A percentile compares a stretch with the other conserved stretches of the same genome.
phyloP scores from a whole-genome alignment of 2,888 invertebrate species.

The Archips xylosteana region DNA sequence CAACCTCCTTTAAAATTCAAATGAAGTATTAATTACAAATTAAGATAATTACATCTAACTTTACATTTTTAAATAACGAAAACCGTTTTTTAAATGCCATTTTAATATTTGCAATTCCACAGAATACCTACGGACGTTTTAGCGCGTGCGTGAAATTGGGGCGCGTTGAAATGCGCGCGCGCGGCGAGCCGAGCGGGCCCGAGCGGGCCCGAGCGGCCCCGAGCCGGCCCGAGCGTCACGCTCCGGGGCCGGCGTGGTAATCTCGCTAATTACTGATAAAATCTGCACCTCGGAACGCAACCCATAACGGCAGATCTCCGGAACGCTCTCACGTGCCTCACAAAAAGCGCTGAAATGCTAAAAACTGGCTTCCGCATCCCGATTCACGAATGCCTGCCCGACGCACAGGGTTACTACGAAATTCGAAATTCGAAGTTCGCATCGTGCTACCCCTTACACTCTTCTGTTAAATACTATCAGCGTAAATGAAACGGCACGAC shows the following conservation, averaged over 20 bases:
- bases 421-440: background rate
- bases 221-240: conserved; percentile 56
- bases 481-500: background rate
- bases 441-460: too few species aligned
- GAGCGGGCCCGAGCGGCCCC: conserved; percentile 15
- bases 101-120: conserved; percentile 47
- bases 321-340: conserved; percentile 64
- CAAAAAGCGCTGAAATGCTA: conserved; percentile 58
- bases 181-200: conserved; percentile 1
- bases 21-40: conserved; percentile 42
- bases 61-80: conserved; percentile 38
- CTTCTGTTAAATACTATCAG: too few species aligned
- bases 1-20: conserved; percentile 39
- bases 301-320: conserved; percentile 60
- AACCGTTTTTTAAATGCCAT: conserved; percentile 39
- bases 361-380: conserved; percentile 57
- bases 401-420: background rate
- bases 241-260: conserved; percentile 54
- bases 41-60: conserved; percentile 41
- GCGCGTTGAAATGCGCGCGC: conserved; percentile 46
- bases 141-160: conserved; percentile 55
- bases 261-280: conserved; percentile 74
- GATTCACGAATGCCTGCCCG: background rate
- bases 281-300: conserved; percentile 66
- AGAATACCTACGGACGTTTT: conserved; percentile 49